phyloP scores from a whole-genome alignment of 92 coral and sea anemone species.

The Phenganax marumi region DNA sequence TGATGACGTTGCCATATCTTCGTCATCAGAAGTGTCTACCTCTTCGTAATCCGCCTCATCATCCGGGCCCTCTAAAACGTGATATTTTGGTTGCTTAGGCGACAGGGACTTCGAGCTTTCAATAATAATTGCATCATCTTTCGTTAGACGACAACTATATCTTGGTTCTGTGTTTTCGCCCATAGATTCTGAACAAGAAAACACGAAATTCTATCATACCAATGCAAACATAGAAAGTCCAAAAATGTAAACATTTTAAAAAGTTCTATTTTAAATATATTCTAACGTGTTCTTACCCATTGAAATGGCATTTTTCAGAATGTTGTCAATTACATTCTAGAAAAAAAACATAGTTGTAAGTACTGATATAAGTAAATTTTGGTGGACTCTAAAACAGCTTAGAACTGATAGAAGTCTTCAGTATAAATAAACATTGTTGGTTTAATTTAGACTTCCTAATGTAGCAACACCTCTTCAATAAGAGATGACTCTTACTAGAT shows the following conservation, averaged over 20 bases:
- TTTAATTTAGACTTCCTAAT: no score
- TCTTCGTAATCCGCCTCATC: slow-evolving; percentile 35
- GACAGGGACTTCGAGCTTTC: neutral
- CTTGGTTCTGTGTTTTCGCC: slow-evolving; percentile 7
- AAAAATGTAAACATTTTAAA: neutral
- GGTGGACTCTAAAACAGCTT: no score
- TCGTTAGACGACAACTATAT: slow-evolving; percentile 25
- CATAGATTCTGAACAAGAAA: slow-evolving; percentile 25
- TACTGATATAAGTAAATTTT: neutral
- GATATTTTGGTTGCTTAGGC: slow-evolving; percentile 6
- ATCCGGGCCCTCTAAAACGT: slow-evolving; percentile 23
- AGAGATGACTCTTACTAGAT: no score
- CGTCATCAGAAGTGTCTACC: slow-evolving; percentile 22
- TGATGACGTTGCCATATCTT: neutral
- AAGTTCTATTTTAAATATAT: neutral
- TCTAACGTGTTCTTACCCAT: neutral
- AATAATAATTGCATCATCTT: slow-evolving; percentile 24
- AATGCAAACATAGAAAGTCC: neutral
- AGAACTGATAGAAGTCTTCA: no score
- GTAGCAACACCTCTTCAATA: no score
- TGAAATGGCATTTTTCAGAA: slow-evolving; percentile 28
- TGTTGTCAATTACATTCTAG: slow-evolving; percentile 28
- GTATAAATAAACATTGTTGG: no score
- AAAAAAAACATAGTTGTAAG: neutral
- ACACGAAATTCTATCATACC: neutral